Conservation (phyloP, 2,888 invertebrate genomes). For the Agrilus cyanescens region DNA sequence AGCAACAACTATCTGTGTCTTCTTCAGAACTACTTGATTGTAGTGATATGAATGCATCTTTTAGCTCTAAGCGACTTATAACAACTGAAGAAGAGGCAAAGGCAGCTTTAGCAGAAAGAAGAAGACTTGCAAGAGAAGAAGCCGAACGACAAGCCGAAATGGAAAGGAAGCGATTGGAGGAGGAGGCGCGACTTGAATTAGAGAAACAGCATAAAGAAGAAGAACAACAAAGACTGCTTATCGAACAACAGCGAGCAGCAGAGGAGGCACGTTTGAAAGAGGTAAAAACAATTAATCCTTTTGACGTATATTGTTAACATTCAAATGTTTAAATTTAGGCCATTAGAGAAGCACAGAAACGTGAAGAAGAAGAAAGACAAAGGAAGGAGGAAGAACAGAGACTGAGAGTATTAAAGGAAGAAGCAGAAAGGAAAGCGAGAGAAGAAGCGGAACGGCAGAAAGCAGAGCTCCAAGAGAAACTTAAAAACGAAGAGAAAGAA, state of each 20-base stretch:
- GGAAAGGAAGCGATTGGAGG: constrained; percentile 62
- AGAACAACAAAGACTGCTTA: constrained; percentile 67
- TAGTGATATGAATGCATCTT: constrained; percentile 43
- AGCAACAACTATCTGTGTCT: not conserved
- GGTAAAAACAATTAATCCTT: constrained; percentile 43
- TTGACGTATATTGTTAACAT: not conserved
- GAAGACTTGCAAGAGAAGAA: constrained; percentile 80
- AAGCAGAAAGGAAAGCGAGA: constrained; percentile 65
- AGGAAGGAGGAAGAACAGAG: constrained; percentile 53
- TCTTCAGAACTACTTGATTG: constrained; percentile 5
- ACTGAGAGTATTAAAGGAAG: constrained; percentile 56
- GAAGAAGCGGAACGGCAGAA: constrained; percentile 79
- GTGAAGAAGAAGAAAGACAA: constrained; percentile 67
- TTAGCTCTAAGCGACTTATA: constrained; percentile 57
- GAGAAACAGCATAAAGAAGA: constrained; percentile 66
- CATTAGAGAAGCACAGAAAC: constrained; percentile 58
- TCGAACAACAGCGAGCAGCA: constrained; percentile 65
- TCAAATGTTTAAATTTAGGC: constrained; percentile 29
- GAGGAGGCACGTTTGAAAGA: constrained; percentile 79
- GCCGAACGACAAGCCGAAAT: constrained; percentile 82
- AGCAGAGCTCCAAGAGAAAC: constrained; percentile 69
- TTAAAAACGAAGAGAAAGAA: constrained; percentile 80
- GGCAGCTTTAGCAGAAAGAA: constrained; percentile 81
- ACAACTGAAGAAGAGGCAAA: constrained; percentile 89
- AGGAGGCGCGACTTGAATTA: constrained; percentile 59